A percentile compares a stretch with the other conserved stretches of the same genome.
These are phyloP conservation scores for Leiothrix lutea DNA, from an alignment of 2,113 vertebrate species.

Conservation along the genomic window DNA sequence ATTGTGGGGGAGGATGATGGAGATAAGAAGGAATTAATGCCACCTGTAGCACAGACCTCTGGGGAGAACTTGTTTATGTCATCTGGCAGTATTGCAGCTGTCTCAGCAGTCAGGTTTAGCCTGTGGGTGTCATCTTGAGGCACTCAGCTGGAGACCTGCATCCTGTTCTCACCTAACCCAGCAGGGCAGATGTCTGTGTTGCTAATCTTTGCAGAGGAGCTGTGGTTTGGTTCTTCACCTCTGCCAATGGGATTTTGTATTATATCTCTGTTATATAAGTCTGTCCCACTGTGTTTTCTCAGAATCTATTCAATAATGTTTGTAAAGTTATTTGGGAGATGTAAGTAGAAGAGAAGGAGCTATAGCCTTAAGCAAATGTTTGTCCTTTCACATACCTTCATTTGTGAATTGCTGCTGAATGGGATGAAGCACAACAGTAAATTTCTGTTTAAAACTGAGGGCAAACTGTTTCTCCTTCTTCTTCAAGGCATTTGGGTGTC, in stretches of 20 bases:
- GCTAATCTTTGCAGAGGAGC: not conserved
- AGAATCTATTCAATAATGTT: not conserved
- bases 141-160: not conserved
- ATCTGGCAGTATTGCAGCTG: not conserved
- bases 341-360: not conserved
- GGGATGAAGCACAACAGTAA: not conserved
- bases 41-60: not conserved
- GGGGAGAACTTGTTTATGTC: not conserved
- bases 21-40: not conserved
- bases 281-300: not conserved
- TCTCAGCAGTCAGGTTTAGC: not conserved
- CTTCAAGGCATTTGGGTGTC: not conserved
- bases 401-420: not conserved
- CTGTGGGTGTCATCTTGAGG: not conserved
- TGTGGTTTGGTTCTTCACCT: not conserved
- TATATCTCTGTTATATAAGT: not conserved
- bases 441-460: not conserved
- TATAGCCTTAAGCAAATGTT: not conserved
- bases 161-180: not conserved
- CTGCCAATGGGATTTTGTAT: not conserved
- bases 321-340: not conserved
- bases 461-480: not conserved
- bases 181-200: not conserved
- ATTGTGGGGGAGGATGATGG: not conserved
- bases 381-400: not conserved